Base-by-base conservation (phyloP, 2,113 vertebrate genomes). In the Pagrus major region DNA sequence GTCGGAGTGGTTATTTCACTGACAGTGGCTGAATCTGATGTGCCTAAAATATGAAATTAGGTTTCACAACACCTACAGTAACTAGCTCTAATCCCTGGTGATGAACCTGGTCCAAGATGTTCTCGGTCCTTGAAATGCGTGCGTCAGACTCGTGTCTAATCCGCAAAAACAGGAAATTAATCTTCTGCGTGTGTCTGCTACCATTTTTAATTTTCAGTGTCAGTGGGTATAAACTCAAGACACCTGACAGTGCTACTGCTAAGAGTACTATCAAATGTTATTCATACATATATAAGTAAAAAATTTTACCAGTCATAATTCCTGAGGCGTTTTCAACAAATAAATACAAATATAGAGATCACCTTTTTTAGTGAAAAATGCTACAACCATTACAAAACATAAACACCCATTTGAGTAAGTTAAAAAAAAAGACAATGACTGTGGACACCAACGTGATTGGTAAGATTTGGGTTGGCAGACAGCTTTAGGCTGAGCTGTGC, bases 261-360 rank as follows among this genome's bases (percentile, higher is more conserved):
- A 70, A 44, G 27, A 74, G 47, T 35, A 14, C 27, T 20, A 66
- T 69, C 12, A 21, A 23, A 39, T 76, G 9, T n/a, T 27, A 55
- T 65, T n/a, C n/a, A n/a, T n/a, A n/a, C n/a, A 2, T 16, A 12
- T 59, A 80, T 51, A 81, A 75, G 81, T 15, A 55, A 65, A 16
- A 37, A 29, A 12, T 49, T 31, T 42, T 35, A 49, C 55, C 21
- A 68, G 8, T 23, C 42, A 23, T 51, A 55, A 18, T 77, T 79
- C 76, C 88, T 89, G 86, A 89, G 88, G 69, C 42, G 20, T 73
- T 37, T 29, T 55, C 2, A 31, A 72, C 64, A 71, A 75, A 86
- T 69, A 80, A 70, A 83, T 64, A 86, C 21, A 89, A 81, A 88
- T 71, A 86, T 69, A 86, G 15, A 88, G 56, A 67, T 44, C 23